These are phyloP conservation scores for Lophius piscatorius DNA, from an alignment of 2,113 vertebrate genomes.

Conservation along the genomic window DNA sequence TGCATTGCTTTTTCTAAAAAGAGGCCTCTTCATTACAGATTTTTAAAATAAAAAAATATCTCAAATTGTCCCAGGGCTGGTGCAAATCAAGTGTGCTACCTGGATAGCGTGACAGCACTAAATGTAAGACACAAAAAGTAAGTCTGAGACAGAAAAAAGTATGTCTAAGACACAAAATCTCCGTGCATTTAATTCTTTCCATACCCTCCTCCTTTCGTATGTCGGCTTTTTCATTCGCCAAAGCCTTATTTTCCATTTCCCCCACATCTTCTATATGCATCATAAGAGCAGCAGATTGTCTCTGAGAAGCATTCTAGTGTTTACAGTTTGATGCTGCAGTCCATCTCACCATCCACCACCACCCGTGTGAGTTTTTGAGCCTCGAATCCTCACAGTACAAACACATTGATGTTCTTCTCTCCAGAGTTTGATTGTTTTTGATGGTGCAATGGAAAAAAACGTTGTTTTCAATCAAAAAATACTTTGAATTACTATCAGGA, in stretches of 20 bases:
- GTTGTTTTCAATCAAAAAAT: constrained; percentile 54
- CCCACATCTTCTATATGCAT: neutral
- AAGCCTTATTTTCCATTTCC: neutral
- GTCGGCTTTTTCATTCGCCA: constrained; percentile 16
- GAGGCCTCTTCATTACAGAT: no score
- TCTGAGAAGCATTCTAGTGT: constrained; percentile 6
- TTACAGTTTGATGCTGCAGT: neutral
- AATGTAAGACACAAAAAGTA: no score
- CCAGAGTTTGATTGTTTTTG: constrained; percentile 44
- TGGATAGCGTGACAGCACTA: no score
- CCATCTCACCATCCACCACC: constrained; percentile 8
- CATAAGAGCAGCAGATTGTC: constrained; percentile 12
- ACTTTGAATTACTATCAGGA: constrained; percentile 58
- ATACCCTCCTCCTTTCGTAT: no score
- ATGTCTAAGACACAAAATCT: no score
- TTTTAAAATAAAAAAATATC: no score
- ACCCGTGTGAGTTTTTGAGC: constrained; percentile 18
- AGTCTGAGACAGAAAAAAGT: no score
- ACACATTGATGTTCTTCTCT: constrained; percentile 18
- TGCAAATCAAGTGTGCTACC: no score
- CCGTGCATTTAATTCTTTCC: no score
- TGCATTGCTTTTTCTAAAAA: no score
- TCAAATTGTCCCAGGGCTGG: no score
- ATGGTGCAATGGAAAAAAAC: constrained; percentile 34
- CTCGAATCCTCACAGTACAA: neutral